These are phyloP conservation scores for Rhinopithecus roxellana DNA, from an alignment of 2,113 vertebrate species.

Conservation along the genomic window DNA sequence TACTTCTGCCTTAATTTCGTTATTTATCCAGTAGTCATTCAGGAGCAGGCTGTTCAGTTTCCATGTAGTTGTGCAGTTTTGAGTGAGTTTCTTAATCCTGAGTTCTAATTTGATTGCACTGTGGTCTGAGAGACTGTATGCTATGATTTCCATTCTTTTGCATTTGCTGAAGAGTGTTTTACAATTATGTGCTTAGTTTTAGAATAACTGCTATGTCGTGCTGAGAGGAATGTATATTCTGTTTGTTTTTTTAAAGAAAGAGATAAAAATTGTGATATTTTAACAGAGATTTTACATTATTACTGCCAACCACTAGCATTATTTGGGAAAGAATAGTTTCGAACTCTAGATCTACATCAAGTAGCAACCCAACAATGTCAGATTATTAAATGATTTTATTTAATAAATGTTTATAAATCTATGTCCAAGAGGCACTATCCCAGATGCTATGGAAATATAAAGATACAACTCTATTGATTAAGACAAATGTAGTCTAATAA, in stretches of 20 bases:
- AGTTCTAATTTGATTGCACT: too few species aligned
- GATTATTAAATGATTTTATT: conserved; percentile 22
- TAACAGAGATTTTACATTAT: conserved; percentile 29
- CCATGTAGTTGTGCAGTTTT: too few species aligned
- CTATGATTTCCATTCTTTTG: too few species aligned
- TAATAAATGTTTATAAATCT: conserved; percentile 45
- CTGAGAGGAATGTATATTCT: too few species aligned
- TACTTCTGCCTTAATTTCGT: too few species aligned
- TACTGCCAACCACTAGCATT: background rate
- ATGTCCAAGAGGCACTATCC: background rate
- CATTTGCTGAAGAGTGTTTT: too few species aligned
- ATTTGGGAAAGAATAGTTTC: background rate
- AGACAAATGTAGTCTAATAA: background rate
- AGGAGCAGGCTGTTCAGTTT: too few species aligned
- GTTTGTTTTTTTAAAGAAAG: background rate
- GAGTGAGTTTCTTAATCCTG: too few species aligned
- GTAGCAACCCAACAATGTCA: background rate
- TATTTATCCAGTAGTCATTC: too few species aligned
- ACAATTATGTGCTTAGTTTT: too few species aligned
- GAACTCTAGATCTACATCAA: background rate
- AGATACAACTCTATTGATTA: background rate
- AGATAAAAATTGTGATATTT: conserved; percentile 28
- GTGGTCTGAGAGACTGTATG: too few species aligned
- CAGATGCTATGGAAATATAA: conserved; percentile 32
- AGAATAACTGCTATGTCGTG: too few species aligned